Conservation (phyloP, 2,888 invertebrate species). For the Acrocera orbiculus region DNA sequence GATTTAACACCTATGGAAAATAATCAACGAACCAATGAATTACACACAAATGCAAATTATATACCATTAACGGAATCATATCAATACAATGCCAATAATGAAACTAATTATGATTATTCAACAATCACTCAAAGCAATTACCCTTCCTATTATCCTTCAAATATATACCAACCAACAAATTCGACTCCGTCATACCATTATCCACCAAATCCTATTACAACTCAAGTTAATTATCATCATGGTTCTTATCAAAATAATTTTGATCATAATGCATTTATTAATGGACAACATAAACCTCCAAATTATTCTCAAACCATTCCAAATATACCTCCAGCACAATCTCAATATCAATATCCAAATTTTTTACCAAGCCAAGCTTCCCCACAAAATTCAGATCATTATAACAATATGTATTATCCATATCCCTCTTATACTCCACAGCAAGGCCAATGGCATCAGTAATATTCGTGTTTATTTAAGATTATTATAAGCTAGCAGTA, state of each 20-base stretch:
- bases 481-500: too few species aligned
- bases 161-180: conserved; percentile 7
- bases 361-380: neutral
- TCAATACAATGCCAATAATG: too few species aligned
- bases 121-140: conserved; percentile 5
- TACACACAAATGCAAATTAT: neutral
- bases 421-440: conserved; percentile 4
- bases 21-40: neutral
- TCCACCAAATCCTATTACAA: conserved; percentile 5
- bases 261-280: conserved; percentile 20
- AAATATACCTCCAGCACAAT: neutral
- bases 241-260: conserved; percentile 22
- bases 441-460: conserved; percentile 4
- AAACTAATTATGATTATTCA: conserved; percentile 4
- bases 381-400: conserved; percentile 2
- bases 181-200: conserved; percentile 7
- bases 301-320: neutral
- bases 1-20: neutral
- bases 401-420: conserved; percentile 3
- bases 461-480: too few species aligned
- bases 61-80: conserved; percentile 1
- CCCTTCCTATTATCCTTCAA: conserved; percentile 6
- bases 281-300: conserved; percentile 2
- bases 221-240: conserved; percentile 22
- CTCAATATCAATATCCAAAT: conserved; percentile 3